phyloP scores from a whole-genome alignment of 2,888 invertebrate genomes.

The Pteria penguin region DNA sequence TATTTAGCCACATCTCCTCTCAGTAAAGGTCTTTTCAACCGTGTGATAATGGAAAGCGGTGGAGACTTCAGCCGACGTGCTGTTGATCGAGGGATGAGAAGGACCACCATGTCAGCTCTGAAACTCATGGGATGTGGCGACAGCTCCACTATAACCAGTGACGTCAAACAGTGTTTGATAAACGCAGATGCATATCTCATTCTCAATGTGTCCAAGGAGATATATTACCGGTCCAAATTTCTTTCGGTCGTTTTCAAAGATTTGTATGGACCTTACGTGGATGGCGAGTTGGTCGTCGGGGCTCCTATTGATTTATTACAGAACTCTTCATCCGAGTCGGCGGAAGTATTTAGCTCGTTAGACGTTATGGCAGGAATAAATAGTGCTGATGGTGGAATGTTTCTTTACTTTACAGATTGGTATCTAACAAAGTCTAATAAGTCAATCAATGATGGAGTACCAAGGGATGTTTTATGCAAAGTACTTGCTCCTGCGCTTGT shows the following conservation, averaged over 20 bases:
- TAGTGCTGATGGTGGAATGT: not conserved
- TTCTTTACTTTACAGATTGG: not conserved
- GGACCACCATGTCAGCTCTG: not conserved
- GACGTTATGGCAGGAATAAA: not conserved
- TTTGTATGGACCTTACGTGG: not conserved
- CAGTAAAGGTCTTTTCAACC: not conserved
- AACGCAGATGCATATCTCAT: not conserved
- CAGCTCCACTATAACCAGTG: not conserved
- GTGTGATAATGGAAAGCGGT: not conserved
- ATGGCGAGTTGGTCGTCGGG: not conserved
- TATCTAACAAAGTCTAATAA: not conserved
- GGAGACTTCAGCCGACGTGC: not conserved
- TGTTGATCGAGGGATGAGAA: not conserved
- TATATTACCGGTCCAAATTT: not conserved
- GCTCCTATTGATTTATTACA: not conserved
- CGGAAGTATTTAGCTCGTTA: not conserved
- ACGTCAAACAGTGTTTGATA: not conserved
- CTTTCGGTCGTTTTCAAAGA: not conserved
- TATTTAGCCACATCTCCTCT: not conserved
- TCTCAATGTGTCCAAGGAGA: not conserved
- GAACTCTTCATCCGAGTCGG: not conserved
- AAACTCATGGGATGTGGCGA: not conserved
- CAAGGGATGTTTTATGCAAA: not conserved
- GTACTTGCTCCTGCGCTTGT: not conserved
- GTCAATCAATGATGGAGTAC: not conserved